Conservation (phyloP, 2,113 vertebrate species). For the Tachysurus fulvidraco region DNA sequence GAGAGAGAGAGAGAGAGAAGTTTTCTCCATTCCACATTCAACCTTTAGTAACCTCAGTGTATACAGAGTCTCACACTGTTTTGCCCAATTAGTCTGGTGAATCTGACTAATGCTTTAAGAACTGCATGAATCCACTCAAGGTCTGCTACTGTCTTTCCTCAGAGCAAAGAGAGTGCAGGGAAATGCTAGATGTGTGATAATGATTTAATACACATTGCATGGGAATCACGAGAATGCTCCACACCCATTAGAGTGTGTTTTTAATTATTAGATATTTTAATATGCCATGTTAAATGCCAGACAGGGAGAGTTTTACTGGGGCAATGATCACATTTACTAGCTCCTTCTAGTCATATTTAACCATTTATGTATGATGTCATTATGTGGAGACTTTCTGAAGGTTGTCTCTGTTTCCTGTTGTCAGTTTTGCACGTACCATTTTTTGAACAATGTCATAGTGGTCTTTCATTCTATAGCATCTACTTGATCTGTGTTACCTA, state of each 20-base stretch:
- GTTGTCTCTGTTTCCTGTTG: conserved; percentile 4
- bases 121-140: conserved; percentile 21
- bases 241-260: conserved; percentile 42
- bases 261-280: conserved; percentile 37
- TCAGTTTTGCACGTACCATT: conserved; percentile 6
- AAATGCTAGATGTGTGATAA: conserved; percentile 22
- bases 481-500: background rate
- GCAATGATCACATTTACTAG: background rate
- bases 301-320: conserved; percentile 2
- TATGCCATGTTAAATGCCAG: conserved; percentile 2
- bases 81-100: conserved; percentile 35
- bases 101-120: conserved; percentile 29
- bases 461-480: background rate
- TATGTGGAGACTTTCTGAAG: background rate
- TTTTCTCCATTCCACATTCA: background rate
- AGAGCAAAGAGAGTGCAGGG: background rate
- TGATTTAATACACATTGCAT: conserved; percentile 42
- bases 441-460: conserved; percentile 16
- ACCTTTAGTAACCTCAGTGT: background rate
- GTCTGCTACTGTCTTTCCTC: conserved; percentile 5
- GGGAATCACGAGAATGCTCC: conserved; percentile 42
- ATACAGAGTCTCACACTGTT: conserved; percentile 25
- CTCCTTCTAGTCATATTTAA: conserved; percentile 2
- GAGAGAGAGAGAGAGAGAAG: background rate
- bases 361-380: background rate